Base-by-base conservation (phyloP, 1,140 invertebrate genomes). In the Heliconius hewitsoni region DNA sequence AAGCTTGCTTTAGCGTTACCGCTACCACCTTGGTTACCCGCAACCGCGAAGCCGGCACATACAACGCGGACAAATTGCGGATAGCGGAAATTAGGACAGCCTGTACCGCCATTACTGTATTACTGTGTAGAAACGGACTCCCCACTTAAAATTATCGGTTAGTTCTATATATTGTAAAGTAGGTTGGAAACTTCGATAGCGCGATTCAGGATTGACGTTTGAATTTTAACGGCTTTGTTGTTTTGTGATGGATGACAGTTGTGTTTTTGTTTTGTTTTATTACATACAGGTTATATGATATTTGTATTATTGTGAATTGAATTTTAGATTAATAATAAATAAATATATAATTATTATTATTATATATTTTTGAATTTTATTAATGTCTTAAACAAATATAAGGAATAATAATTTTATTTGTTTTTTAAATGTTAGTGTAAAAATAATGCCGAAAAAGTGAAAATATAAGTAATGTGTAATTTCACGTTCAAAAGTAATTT, bases 61-160 rank as follows among this genome's bases (percentile, higher is more conserved):
- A 73, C 76, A n/a, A 72, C 46, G 71, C 77, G 81, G 73, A 57
- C 55, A 57, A 57, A 57, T 57, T 57, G 55, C 60, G 70, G 30
- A 66, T 19, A 52, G 34, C 71, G 76, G 71, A 77, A 71, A 52
- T 82, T 80, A 73, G 39, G 18, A 76, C 77, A 84, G 83, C 81
- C 55, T 80, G 73, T 72, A 76, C 79, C 79, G 75, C 77, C 71
- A 66, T 23, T 60, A 83, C 85, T 84, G 77, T 42, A 42, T 71
- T 77, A 72, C 86, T 85, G 83, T 78, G 85, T 84, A 86, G 85
- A 89, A 84, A 85, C 82, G 86, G 84, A 86, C 84, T 81, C 84
- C 82, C 86, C 74, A 13, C 6, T 1, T 19, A 18, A 16, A n/a
- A n/a, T 16, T 0, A 11, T 6, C 55, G 74, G 60, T 66, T 57